A percentile compares a stretch with the other conserved stretches of the same genome.
Evolutionary conservation across 1,140 invertebrate genomes (phyloP).

Genomic region (Leptinotarsa lineolata): DNA sequence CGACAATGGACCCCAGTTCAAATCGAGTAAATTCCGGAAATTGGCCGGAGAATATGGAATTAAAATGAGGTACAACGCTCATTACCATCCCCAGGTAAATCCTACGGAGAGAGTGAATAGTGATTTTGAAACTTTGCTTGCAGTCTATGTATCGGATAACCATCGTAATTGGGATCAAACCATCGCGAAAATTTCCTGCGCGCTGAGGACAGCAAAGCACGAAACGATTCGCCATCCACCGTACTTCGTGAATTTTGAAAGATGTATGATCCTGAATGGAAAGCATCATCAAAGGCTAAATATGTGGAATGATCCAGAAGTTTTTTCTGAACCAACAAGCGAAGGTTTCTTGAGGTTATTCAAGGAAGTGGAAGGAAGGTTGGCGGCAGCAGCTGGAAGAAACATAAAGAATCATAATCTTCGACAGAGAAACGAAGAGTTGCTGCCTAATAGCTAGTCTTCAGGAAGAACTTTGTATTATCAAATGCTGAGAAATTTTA

Average conservation of each 20-base stretch:
- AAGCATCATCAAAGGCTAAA: neutral
- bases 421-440: constrained; percentile 12
- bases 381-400: constrained; percentile 4
- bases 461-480: constrained; percentile 21
- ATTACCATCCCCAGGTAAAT: constrained; percentile 35
- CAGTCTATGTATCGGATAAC: constrained; percentile 45
- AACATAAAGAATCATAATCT: constrained; percentile 16
- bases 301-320: neutral
- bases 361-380: neutral
- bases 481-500: constrained; percentile 26
- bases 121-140: constrained; percentile 47
- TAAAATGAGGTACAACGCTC: constrained; percentile 26
- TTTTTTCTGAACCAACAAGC: neutral
- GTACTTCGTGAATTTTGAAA: constrained; percentile 40
- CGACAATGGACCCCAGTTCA: constrained; percentile 27
- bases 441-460: constrained; percentile 7
- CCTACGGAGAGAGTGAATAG: constrained; percentile 48
- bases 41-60: constrained; percentile 22
- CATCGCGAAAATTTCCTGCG: constrained; percentile 40
- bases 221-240: constrained; percentile 47
- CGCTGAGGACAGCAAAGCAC: constrained; percentile 44
- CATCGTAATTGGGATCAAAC: constrained; percentile 49
- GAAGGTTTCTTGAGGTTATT: constrained; percentile 13
- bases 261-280: constrained; percentile 29
- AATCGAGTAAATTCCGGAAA: constrained; percentile 14